Evolutionary conservation across 2,888 invertebrate species (phyloP).

Genomic region (Yponomeuta cagnagella): DNA sequence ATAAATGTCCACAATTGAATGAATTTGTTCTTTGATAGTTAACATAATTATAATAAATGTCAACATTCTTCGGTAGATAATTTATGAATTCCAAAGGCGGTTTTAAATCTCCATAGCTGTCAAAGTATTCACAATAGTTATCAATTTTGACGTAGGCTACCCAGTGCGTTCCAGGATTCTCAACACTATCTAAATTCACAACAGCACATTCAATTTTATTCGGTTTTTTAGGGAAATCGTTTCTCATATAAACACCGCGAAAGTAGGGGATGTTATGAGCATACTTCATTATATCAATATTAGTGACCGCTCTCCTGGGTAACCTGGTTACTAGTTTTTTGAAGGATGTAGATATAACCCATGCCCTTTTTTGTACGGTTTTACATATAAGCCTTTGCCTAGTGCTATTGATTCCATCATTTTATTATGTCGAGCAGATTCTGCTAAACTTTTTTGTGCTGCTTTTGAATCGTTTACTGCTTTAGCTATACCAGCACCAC

Average conservation of each 20-base stretch:
- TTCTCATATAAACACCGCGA: conserved; percentile 24
- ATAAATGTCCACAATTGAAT: conserved; percentile 16
- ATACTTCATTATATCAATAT: conserved; percentile 18
- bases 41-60: conserved; percentile 28
- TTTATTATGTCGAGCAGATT: conserved; percentile 20
- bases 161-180: conserved; percentile 36
- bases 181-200: conserved; percentile 30
- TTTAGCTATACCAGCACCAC: too few relatives aligned
- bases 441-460: too few relatives aligned
- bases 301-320: conserved; percentile 19
- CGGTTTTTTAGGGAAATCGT: conserved; percentile 13
- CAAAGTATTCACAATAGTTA: conserved; percentile 34
- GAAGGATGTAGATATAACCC: neutral
- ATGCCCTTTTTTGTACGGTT: conserved; percentile 17
- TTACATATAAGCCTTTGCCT: conserved; percentile 32
- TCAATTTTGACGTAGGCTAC: conserved; percentile 35
- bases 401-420: conserved; percentile 40
- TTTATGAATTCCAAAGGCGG: conserved; percentile 30
- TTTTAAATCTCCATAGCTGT: conserved; percentile 38
- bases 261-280: conserved; percentile 21
- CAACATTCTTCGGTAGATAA: conserved; percentile 20
- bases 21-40: conserved; percentile 12
- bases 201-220: conserved; percentile 25
- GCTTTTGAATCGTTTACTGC: too few relatives aligned
- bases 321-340: conserved; percentile 21